Conservation (phyloP, 2,113 vertebrate species). For the Anhinga anhinga region DNA sequence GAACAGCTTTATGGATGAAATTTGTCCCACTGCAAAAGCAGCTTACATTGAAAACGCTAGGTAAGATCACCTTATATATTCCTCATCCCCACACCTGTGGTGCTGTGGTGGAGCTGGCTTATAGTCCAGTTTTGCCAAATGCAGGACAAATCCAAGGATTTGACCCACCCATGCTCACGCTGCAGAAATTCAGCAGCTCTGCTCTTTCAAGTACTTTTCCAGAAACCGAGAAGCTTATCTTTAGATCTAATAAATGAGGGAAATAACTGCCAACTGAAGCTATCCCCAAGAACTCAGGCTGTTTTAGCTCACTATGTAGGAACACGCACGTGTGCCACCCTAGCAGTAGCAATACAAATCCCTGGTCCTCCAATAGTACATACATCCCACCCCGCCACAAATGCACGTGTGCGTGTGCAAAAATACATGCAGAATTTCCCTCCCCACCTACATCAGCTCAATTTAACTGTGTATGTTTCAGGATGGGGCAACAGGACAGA, state of each 20-base stretch:
- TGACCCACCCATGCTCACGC: background rate
- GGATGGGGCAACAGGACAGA: background rate
- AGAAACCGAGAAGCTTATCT: background rate
- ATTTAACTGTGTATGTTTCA: background rate
- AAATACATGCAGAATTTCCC: background rate
- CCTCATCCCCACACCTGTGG: background rate
- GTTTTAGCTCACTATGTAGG: background rate
- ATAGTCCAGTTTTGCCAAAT: background rate
- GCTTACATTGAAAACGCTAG: background rate
- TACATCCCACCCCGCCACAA: rapidly evolving
- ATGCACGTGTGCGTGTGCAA: rapidly evolving
- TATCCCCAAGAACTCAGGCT: background rate
- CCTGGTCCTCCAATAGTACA: background rate
- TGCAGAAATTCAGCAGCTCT: background rate
- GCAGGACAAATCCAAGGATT: background rate
- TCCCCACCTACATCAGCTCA: background rate
- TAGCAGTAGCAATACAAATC: background rate
- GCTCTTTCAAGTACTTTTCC: background rate
- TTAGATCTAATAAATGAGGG: background rate
- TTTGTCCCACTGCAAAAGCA: background rate
- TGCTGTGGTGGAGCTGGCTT: background rate
- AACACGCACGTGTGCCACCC: rapidly evolving
- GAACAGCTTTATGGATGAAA: background rate
- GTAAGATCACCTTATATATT: background rate
- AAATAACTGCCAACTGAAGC: background rate